phyloP scores from a whole-genome alignment of 2,888 invertebrate genomes.

The Ochropleura plecta region DNA sequence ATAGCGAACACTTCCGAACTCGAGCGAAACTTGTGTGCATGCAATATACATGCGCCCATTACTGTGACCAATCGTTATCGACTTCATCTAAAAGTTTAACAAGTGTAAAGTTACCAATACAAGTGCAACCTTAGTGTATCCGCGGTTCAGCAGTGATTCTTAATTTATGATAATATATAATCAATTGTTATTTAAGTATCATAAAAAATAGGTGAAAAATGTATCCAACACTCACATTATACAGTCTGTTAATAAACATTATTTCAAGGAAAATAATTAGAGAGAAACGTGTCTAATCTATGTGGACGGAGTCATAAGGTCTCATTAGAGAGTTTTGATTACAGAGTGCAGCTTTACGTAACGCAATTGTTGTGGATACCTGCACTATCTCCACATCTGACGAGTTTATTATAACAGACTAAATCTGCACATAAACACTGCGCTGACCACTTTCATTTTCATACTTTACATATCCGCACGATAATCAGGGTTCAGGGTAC shows the following conservation, averaged over 20 bases:
- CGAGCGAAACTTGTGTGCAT: conserved; percentile 17
- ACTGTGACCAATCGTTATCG: conserved; percentile 33
- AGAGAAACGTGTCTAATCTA: conserved; percentile 31
- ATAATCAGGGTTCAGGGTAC: conserved; percentile 40
- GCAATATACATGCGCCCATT: conserved; percentile 16
- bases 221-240: conserved; percentile 18
- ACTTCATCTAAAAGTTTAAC: conserved; percentile 3
- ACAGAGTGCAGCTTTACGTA: conserved; percentile 51
- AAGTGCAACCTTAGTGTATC: conserved; percentile 39
- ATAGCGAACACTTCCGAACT: conserved; percentile 58
- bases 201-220: conserved; percentile 15
- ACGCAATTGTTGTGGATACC: conserved; percentile 54
- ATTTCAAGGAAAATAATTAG: conserved; percentile 23
- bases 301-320: conserved; percentile 41
- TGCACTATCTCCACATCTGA: conserved; percentile 40
- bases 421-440: conserved; percentile 28
- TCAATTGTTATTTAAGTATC: background rate
- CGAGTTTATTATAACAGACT: conserved; percentile 43
- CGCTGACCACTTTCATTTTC: conserved; percentile 74
- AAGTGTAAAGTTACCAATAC: conserved; percentile 44
- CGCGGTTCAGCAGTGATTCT: conserved; percentile 28
- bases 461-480: conserved; percentile 33
- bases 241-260: conserved; percentile 13
- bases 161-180: conserved; percentile 13
- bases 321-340: conserved; percentile 63